These are phyloP conservation scores for Eumeta japonica DNA, from an alignment of 1,140 invertebrate genomes.

Conservation along the genomic window DNA sequence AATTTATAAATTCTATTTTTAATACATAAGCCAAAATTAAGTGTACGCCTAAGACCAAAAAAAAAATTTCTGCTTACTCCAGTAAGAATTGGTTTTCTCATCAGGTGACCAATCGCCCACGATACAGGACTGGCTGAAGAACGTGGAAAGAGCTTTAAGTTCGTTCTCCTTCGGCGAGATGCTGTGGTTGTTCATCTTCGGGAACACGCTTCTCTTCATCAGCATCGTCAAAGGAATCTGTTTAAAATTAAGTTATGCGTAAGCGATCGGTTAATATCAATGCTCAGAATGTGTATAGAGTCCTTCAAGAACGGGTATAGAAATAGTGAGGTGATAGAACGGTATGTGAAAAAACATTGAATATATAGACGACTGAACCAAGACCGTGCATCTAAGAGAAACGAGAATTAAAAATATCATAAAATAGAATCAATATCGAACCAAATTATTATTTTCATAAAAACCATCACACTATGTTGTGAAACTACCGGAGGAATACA, in stretches of 20 bases:
- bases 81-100: slow-evolving; percentile 63
- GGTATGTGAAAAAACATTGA: no score
- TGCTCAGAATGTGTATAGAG: no score
- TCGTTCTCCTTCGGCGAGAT: slow-evolving; percentile 75
- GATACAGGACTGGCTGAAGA: slow-evolving; percentile 75
- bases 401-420: no score
- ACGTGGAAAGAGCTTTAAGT: slow-evolving; percentile 66
- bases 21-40: background rate
- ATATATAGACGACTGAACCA: no score
- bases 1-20: background rate
- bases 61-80: slow-evolving; percentile 60
- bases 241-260: slow-evolving; percentile 1
- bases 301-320: no score
- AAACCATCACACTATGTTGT: no score
- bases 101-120: slow-evolving; percentile 79
- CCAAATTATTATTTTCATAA: no score
- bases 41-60: background rate
- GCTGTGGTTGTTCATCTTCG: slow-evolving; percentile 64
- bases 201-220: slow-evolving; percentile 66
- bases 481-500: no score
- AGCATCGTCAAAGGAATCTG: slow-evolving; percentile 70
- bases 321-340: no score
- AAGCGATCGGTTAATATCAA: no score
- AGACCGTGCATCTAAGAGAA: no score
- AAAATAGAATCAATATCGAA: no score